A percentile compares a stretch with the other conserved stretches of the same genome.
Evolutionary conservation across 2,797 vertebrate species (phyloP).

Genomic region (Cuculus canorus): DNA sequence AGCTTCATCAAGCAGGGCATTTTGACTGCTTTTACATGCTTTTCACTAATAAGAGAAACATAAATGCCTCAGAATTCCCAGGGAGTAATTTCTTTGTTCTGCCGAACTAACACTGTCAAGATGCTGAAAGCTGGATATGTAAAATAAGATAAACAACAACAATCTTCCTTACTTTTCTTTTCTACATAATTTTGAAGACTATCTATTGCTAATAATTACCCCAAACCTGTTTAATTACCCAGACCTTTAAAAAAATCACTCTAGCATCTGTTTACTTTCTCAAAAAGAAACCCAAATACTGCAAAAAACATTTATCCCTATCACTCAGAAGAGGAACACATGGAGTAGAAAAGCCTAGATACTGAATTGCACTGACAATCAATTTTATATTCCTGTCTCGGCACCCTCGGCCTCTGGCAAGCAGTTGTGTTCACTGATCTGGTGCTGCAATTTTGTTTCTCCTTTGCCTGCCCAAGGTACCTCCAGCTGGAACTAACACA

Average conservation of each 20-base stretch:
- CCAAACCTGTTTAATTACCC: not conserved
- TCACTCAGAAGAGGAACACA: not conserved
- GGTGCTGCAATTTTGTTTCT: slow-evolving; percentile 2
- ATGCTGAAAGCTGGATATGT: not conserved
- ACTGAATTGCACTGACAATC: not conserved
- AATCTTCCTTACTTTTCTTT: not conserved
- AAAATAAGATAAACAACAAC: not conserved
- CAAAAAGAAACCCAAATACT: not conserved
- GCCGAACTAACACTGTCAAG: not conserved
- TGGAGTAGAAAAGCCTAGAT: not conserved
- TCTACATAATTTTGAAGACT: not conserved
- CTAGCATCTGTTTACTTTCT: not conserved
- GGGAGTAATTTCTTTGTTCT: not conserved
- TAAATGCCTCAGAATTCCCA: not conserved
- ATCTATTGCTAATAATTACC: not conserved
- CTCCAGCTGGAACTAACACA: slow-evolving; percentile 3
- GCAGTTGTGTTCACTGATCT: not conserved
- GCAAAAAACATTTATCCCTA: not conserved
- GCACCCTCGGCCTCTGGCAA: not conserved
- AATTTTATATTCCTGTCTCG: not conserved
- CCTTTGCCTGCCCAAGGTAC: not conserved
- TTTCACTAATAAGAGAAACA: not conserved
- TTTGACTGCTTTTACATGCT: not conserved
- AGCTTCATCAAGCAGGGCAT: not conserved
- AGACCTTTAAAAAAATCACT: not conserved